Percentiles rank a stretch among this genome's conserved stretches.
Conservation (phyloP, 2,113 vertebrate species). For the Indicator indicator region DNA sequence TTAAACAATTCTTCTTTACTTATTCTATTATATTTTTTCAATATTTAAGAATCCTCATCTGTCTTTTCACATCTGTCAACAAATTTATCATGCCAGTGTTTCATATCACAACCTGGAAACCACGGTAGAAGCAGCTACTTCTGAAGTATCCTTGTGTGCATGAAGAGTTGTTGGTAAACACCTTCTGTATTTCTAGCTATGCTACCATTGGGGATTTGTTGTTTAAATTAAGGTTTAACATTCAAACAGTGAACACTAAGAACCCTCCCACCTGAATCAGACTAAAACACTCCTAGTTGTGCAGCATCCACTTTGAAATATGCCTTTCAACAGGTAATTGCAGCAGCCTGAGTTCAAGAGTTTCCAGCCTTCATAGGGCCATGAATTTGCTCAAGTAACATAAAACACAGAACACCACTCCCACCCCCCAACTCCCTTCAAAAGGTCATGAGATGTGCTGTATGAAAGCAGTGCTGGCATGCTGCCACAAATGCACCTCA, state of each 20-base stretch:
- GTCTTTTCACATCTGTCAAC: background rate
- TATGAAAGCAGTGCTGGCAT: background rate
- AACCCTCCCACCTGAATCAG: background rate
- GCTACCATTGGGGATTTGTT: background rate
- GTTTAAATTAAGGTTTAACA: background rate
- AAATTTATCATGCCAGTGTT: background rate
- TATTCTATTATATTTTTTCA: background rate
- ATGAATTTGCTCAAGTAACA: background rate
- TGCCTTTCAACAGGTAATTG: background rate
- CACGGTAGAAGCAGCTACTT: background rate
- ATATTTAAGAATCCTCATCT: background rate
- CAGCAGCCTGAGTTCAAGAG: background rate
- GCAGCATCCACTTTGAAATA: background rate
- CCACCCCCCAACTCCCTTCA: no score
- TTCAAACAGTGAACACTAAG: background rate
- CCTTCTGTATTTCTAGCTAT: background rate
- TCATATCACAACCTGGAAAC: background rate
- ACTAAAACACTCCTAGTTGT: background rate
- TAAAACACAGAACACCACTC: background rate
- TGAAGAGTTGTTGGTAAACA: background rate
- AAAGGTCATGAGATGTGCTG: background rate
- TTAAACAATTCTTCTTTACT: background rate
- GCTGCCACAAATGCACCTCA: background rate
- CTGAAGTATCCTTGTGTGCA: background rate
- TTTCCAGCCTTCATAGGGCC: background rate